Conservation (phyloP, 2,888 invertebrate genomes). For the Orthosia gothica region DNA sequence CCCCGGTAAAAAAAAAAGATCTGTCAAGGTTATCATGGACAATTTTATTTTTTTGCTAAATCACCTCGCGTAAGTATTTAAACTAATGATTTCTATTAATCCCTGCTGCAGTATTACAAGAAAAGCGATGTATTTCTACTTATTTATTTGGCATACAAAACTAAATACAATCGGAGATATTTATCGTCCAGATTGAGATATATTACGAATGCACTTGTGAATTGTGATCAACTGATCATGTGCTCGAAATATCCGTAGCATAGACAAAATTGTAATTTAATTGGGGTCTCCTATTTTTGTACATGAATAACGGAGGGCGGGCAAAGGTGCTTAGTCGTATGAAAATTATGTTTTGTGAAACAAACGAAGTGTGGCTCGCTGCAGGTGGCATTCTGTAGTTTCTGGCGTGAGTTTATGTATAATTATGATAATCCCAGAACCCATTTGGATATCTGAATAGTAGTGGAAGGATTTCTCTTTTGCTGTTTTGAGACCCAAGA, state of each 20-base stretch:
- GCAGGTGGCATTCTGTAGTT: too few relatives aligned
- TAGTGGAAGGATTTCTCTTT: too few relatives aligned
- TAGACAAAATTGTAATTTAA: not conserved
- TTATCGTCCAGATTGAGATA: slow-evolving; percentile 10
- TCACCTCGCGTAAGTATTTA: not conserved
- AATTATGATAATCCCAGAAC: too few relatives aligned
- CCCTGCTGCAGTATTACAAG: not conserved
- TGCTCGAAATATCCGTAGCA: not conserved
- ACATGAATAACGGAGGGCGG: too few relatives aligned
- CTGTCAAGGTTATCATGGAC: too few relatives aligned
- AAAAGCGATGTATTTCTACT: slow-evolving; percentile 6
- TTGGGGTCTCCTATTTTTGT: slow-evolving; percentile 4
- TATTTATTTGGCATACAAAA: slow-evolving; percentile 29
- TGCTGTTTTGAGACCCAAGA: too few relatives aligned
- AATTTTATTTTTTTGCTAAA: not conserved
- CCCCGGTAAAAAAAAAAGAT: too few relatives aligned
- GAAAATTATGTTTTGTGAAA: too few relatives aligned
- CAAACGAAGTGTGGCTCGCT: too few relatives aligned
- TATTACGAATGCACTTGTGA: slow-evolving; percentile 3
- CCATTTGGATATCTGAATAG: too few relatives aligned
- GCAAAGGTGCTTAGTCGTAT: too few relatives aligned
- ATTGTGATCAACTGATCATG: not conserved
- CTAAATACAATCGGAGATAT: slow-evolving; percentile 17
- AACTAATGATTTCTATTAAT: slow-evolving; percentile 20
- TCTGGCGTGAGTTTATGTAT: too few relatives aligned